These are phyloP conservation scores for Oophaga sylvatica DNA, from an alignment of 2,797 vertebrate species.

Conservation along the genomic window DNA sequence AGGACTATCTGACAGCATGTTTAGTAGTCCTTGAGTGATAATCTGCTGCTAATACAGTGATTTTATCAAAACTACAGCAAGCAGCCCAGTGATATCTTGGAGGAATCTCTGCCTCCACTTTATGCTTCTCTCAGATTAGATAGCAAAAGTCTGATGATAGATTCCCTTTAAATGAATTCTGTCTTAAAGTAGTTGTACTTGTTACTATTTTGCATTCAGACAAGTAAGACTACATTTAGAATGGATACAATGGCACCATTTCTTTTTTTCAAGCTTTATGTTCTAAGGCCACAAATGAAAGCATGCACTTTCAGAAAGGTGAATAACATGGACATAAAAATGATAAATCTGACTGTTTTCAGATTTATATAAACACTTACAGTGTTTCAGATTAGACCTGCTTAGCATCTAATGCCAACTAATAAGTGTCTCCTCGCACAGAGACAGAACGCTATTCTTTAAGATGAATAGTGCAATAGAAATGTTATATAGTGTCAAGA, in stretches of 20 bases:
- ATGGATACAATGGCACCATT: background rate
- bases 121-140: too few species aligned
- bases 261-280: background rate
- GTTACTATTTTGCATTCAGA: background rate
- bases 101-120: too few species aligned
- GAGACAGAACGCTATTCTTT: background rate
- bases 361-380: slow-evolving; percentile 9
- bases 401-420: slow-evolving; percentile 7
- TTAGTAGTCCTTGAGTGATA: too few species aligned
- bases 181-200: background rate
- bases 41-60: too few species aligned
- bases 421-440: background rate
- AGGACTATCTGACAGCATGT: too few species aligned
- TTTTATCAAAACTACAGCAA: too few species aligned
- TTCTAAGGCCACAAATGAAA: slow-evolving; percentile 1
- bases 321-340: background rate
- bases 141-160: too few species aligned
- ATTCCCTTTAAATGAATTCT: background rate
- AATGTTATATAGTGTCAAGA: slow-evolving; percentile 1
- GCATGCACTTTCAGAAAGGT: background rate
- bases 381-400: slow-evolving; percentile 3
- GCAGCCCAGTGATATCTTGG: too few species aligned
- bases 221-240: background rate
- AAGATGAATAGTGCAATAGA: background rate
- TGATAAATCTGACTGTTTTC: background rate